Conservation (phyloP, 2,888 invertebrate species). For the Caenorhabditis becei region DNA sequence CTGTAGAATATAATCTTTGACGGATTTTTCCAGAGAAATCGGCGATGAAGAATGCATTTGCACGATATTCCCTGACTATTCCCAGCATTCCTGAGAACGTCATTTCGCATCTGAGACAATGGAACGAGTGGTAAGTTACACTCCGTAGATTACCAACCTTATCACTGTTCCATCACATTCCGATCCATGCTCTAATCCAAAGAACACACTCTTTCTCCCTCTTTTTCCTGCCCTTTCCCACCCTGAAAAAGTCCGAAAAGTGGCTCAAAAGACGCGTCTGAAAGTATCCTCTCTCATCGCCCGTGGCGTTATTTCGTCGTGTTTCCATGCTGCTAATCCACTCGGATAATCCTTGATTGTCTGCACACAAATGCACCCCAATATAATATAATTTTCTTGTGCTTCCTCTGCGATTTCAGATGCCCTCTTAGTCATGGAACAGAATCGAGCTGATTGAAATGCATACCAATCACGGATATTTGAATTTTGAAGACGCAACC, state of each 20-base stretch:
- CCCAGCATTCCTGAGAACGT: slow-evolving; percentile 69
- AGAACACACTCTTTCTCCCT: not conserved
- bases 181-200: not conserved
- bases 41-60: slow-evolving; percentile 65
- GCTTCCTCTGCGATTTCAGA: slow-evolving; percentile 11
- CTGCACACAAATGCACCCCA: slow-evolving; percentile 20
- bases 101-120: slow-evolving; percentile 65
- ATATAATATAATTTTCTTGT: slow-evolving; percentile 43
- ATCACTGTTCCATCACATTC: not conserved
- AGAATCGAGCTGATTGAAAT: slow-evolving; percentile 21
- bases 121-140: slow-evolving; percentile 69
- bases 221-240: not conserved
- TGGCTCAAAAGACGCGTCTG: not conserved
- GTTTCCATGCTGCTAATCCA: slow-evolving; percentile 19
- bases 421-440: slow-evolving; percentile 12
- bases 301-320: slow-evolving; percentile 11
- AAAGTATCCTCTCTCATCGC: not conserved
- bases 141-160: too few species aligned
- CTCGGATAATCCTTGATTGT: slow-evolving; percentile 49
- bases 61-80: slow-evolving; percentile 69
- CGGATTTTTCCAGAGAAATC: not conserved
- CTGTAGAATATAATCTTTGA: not conserved
- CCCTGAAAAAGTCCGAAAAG: not conserved
- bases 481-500: not conserved
- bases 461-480: slow-evolving; percentile 36